phyloP scores from a whole-genome alignment of 2,888 invertebrate genomes.

The Congeria kusceri region DNA sequence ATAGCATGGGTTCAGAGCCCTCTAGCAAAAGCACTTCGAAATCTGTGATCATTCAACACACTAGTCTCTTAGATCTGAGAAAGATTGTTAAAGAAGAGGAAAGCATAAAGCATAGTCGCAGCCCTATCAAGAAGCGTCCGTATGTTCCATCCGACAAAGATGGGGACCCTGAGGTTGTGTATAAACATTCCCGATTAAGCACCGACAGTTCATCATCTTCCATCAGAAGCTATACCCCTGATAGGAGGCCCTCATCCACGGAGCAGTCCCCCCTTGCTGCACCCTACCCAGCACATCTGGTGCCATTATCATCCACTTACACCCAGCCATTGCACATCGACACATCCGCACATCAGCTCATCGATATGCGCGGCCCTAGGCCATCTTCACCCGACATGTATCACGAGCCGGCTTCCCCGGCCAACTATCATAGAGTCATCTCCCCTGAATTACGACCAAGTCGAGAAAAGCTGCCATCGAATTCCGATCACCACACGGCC shows the following conservation, averaged over 20 bases:
- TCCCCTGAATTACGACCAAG: conserved; percentile 42
- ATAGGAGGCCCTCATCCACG: conserved; percentile 36
- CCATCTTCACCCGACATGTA: conserved; percentile 34
- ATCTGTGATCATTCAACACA: conserved; percentile 79
- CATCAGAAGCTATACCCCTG: conserved; percentile 44
- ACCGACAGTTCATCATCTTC: conserved; percentile 61
- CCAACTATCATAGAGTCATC: conserved; percentile 46
- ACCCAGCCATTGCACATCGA: conserved; percentile 18
- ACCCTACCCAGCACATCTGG: conserved; percentile 22
- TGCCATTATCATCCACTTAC: conserved; percentile 45
- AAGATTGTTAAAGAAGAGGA: conserved; percentile 73
- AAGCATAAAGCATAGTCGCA: conserved; percentile 78
- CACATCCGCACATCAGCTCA: conserved; percentile 11
- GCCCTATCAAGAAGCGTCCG: conserved; percentile 84
- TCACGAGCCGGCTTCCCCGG: conserved; percentile 20
- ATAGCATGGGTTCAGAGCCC: neutral
- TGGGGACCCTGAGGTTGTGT: conserved; percentile 49
- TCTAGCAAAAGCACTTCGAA: conserved; percentile 51
- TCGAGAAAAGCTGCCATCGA: conserved; percentile 33
- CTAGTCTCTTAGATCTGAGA: conserved; percentile 77
- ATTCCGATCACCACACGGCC: conserved; percentile 65
- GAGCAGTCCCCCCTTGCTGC: conserved; percentile 30
- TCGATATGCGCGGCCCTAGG: conserved; percentile 14
- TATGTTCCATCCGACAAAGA: conserved; percentile 72
- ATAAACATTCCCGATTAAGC: conserved; percentile 66